phyloP scores from a whole-genome alignment of 92 coral and sea anemone genomes.

The Parazoanthus darwini region DNA sequence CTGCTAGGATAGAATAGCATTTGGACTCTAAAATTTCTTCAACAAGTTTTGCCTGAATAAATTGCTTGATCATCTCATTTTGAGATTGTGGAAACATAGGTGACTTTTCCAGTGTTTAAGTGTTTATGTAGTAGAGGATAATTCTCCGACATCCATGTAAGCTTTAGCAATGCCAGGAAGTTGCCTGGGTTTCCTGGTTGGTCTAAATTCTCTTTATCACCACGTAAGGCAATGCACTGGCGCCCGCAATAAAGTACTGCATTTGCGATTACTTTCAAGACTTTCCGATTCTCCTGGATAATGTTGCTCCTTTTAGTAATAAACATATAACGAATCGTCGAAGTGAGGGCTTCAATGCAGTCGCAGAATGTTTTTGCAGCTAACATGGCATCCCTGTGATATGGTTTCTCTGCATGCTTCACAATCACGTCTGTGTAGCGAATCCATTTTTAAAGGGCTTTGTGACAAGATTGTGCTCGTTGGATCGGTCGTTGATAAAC shows the following conservation, averaged over 20 bases:
- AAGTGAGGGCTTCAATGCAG: constrained; percentile 31
- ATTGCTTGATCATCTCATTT: constrained; percentile 49
- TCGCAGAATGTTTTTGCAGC: constrained; percentile 44
- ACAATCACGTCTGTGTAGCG: constrained; percentile 30
- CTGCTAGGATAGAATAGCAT: background rate
- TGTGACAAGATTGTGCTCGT: constrained; percentile 52
- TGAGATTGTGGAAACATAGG: constrained; percentile 43
- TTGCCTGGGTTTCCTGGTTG: too few relatives aligned
- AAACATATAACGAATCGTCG: constrained; percentile 43
- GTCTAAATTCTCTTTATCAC: too few relatives aligned
- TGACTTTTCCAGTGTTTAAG: constrained; percentile 38
- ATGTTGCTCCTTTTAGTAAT: constrained; percentile 28
- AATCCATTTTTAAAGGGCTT: constrained; percentile 41
- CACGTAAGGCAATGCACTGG: too few relatives aligned
- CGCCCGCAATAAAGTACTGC: constrained; percentile 3
- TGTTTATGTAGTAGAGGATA: constrained; percentile 40
- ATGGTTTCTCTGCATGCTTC: constrained; percentile 35
- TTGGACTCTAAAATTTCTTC: constrained; percentile 41
- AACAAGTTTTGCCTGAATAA: constrained; percentile 41
- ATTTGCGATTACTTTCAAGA: too few relatives aligned
- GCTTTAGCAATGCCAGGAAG: constrained; percentile 35
- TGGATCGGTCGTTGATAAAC: constrained; percentile 50
- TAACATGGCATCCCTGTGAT: constrained; percentile 52
- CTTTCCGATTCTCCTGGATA: too few relatives aligned
- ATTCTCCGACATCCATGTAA: background rate